Percentiles rank a stretch among this genome's conserved stretches.
Evolutionary conservation across 1,140 invertebrate genomes (phyloP).

Genomic region (Caenorhabditis brenneri): DNA sequence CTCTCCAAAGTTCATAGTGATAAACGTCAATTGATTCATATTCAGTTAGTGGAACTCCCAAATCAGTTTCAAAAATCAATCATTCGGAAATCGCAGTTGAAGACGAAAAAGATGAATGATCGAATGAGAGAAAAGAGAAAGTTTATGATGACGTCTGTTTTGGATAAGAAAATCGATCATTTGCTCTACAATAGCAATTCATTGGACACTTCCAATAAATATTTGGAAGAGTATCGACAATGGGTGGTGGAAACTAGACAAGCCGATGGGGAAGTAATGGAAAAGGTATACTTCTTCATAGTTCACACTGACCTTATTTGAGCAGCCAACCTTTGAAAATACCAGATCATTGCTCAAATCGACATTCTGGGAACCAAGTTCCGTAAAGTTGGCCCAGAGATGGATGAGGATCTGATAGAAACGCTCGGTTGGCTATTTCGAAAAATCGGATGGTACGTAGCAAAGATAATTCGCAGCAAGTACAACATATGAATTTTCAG

Average conservation of each 20-base stretch:
- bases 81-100: neutral
- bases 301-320: no score
- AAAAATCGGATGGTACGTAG: constrained; percentile 26
- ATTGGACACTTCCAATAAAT: neutral
- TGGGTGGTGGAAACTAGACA: neutral
- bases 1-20: no score
- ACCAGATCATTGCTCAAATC: neutral
- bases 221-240: neutral
- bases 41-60: no score
- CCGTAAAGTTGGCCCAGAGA: neutral
- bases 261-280: neutral
- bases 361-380: neutral
- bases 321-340: neutral
- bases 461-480: neutral
- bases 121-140: neutral
- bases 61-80: no score
- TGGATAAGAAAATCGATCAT: neutral
- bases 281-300: neutral
- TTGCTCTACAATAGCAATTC: neutral
- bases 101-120: constrained; percentile 11
- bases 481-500: neutral
- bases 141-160: neutral
- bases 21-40: no score
- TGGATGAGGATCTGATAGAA: neutral
- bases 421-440: neutral